Evolutionary conservation across 2,797 vertebrate species (phyloP).

Genomic region (Chelidonichthys spinosus): DNA sequence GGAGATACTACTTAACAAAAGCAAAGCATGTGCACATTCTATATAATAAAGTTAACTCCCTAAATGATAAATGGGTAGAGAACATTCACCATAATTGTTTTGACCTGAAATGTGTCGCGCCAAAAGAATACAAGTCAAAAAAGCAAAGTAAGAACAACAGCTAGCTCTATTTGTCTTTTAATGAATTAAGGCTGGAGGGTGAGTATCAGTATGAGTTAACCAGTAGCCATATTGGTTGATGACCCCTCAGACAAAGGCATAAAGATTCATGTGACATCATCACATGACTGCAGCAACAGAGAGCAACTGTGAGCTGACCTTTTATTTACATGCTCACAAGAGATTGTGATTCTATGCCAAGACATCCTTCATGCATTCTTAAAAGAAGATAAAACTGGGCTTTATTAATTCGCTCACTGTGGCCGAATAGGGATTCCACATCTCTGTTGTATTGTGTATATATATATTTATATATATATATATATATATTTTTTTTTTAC

Average conservation of each 20-base stretch:
- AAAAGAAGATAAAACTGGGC: neutral
- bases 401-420: neutral
- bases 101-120: slow-evolving; percentile 29
- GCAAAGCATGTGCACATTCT: slow-evolving; percentile 33
- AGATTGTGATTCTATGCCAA: neutral
- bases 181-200: slow-evolving; percentile 1
- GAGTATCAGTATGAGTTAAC: slow-evolving; percentile 11
- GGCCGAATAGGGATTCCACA: neutral
- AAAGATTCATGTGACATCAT: slow-evolving; percentile 41
- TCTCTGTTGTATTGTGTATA: neutral
- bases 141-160: slow-evolving; percentile 13
- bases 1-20: slow-evolving; percentile 31
- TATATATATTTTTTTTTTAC: neutral
- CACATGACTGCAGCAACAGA: slow-evolving; percentile 69
- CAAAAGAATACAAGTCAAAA: slow-evolving; percentile 10
- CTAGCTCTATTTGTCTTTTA: neutral
- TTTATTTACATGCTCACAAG: slow-evolving; percentile 23
- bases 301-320: slow-evolving; percentile 48
- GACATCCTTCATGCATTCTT: neutral
- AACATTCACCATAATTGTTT: slow-evolving; percentile 17
- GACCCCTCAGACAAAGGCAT: slow-evolving; percentile 56
- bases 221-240: slow-evolving; percentile 33
- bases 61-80: slow-evolving; percentile 5
- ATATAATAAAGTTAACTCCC: slow-evolving; percentile 17
- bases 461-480: too few species aligned